A percentile compares a stretch with the other conserved stretches of the same genome.
phyloP scores from a whole-genome alignment of 1,140 invertebrate species.

The Galendromus occidentalis region DNA sequence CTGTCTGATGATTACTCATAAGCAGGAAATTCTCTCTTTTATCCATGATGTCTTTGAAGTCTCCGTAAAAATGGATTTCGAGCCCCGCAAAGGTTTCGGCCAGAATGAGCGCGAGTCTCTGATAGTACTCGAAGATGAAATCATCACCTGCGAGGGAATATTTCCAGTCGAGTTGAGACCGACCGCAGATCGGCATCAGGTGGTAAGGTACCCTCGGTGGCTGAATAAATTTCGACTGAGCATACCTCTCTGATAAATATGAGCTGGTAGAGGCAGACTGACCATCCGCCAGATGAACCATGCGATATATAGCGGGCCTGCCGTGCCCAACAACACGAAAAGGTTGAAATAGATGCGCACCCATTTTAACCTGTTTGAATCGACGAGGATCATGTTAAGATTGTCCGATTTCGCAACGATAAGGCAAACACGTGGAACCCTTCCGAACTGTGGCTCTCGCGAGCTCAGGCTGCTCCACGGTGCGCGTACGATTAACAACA shows the following conservation, averaged over 20 bases:
- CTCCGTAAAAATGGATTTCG: neutral
- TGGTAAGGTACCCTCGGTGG: too few species aligned
- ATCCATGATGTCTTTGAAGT: neutral
- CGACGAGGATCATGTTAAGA: neutral
- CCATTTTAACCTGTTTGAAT: neutral
- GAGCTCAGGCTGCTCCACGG: too few species aligned
- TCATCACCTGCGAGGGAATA: neutral
- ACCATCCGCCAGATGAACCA: neutral
- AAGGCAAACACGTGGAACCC: too few species aligned
- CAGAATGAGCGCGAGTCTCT: neutral
- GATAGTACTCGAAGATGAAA: neutral
- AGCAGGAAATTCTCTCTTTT: neutral
- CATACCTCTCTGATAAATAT: conserved; percentile 5
- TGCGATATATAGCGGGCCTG: neutral
- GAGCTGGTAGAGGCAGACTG: neutral
- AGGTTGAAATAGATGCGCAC: neutral
- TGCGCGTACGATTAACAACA: too few species aligned
- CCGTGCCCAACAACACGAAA: neutral
- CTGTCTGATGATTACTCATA: neutral
- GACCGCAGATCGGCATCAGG: too few species aligned
- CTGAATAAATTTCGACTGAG: too few species aligned
- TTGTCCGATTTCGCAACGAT: too few species aligned
- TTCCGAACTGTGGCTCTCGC: too few species aligned
- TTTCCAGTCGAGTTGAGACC: neutral
- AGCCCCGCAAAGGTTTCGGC: neutral